Evolutionary conservation across 2,888 invertebrate genomes (phyloP).

Genomic region (Chelonus formosanus): DNA sequence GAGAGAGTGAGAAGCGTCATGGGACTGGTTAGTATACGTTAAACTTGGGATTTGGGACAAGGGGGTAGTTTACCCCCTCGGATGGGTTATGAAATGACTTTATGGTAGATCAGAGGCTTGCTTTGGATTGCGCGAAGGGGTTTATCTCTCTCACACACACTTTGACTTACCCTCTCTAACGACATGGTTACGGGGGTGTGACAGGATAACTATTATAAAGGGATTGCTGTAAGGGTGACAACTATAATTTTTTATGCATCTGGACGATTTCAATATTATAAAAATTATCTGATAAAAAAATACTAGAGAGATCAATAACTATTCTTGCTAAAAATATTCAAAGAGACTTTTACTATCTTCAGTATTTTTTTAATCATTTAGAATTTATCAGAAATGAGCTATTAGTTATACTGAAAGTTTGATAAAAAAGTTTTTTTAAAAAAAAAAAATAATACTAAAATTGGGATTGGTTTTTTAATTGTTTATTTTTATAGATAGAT

Average conservation of each 20-base stretch:
- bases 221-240: slow-evolving; percentile 47
- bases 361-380: too few relatives aligned
- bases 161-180: slow-evolving; percentile 19
- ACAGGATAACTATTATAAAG: slow-evolving; percentile 16
- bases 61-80: slow-evolving; percentile 57
- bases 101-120: slow-evolving; percentile 64
- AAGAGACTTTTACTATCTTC: too few relatives aligned
- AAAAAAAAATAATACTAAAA: too few relatives aligned
- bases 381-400: too few relatives aligned
- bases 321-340: too few relatives aligned
- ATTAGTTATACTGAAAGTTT: too few relatives aligned
- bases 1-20: slow-evolving; percentile 42
- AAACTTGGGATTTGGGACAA: slow-evolving; percentile 58
- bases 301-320: too few relatives aligned
- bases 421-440: too few relatives aligned
- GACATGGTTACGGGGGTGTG: slow-evolving; percentile 40
- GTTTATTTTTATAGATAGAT: too few relatives aligned
- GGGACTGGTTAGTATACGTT: slow-evolving; percentile 47
- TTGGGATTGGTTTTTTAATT: too few relatives aligned
- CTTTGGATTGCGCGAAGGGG: slow-evolving; percentile 59
- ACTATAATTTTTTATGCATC: slow-evolving; percentile 41
- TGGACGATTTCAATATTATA: slow-evolving; percentile 31
- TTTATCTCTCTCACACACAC: slow-evolving; percentile 30
- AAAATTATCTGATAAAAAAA: slow-evolving; percentile 9
- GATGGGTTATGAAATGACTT: slow-evolving; percentile 64